phyloP scores from a whole-genome alignment of 2,113 vertebrate species.

The Suricata suricatta region DNA sequence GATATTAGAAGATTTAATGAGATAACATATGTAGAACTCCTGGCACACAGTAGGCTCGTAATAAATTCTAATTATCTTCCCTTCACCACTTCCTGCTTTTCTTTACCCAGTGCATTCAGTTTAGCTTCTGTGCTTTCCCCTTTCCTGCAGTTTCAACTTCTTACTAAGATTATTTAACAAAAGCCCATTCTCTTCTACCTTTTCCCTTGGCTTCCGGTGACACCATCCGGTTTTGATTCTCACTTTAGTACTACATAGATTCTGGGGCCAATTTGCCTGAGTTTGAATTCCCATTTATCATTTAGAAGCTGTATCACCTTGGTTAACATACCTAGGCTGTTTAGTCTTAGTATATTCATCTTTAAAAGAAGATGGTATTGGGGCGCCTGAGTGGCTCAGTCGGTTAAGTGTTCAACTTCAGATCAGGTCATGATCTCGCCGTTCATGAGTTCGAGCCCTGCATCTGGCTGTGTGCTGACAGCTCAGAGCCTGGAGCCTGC shows the following conservation, averaged over 20 bases:
- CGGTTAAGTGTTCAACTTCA: no score
- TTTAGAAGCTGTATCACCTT: not conserved
- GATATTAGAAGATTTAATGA: not conserved
- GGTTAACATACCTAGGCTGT: not conserved
- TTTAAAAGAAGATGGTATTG: not conserved
- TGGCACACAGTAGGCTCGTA: not conserved
- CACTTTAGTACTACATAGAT: not conserved
- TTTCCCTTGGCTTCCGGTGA: conserved; percentile 18
- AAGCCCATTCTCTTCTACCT: not conserved
- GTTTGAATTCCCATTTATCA: not conserved
- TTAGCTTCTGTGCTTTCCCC: not conserved
- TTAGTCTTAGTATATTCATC: not conserved
- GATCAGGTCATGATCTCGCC: no score
- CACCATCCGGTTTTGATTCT: not conserved
- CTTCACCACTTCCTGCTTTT: not conserved
- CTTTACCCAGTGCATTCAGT: not conserved
- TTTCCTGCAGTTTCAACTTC: not conserved
- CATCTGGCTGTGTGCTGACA: no score
- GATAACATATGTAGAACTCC: not conserved
- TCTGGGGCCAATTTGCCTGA: not conserved
- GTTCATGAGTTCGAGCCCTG: no score
- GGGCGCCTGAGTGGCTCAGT: no score
- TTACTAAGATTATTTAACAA: not conserved
- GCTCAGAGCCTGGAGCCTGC: no score
- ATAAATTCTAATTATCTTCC: not conserved